Conservation (phyloP, 2,113 vertebrate species). For the Cinclus mexicanus region DNA sequence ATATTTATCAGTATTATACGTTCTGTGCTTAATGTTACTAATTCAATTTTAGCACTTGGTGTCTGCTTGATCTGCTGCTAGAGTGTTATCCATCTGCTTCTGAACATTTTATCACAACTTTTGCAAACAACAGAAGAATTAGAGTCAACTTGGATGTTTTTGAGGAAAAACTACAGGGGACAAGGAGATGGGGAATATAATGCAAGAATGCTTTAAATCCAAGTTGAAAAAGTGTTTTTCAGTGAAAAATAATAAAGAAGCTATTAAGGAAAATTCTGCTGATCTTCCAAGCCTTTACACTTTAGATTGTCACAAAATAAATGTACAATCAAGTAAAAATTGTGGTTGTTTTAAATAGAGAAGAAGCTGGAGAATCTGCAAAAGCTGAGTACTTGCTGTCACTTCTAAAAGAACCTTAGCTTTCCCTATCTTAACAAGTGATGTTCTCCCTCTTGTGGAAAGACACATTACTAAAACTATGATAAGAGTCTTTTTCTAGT, state of each 20-base stretch:
- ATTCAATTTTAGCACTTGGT: not conserved
- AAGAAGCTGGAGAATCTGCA: not conserved
- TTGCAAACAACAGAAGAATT: not conserved
- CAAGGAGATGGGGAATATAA: not conserved
- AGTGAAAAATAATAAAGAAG: not conserved
- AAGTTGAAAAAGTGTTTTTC: not conserved
- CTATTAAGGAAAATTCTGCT: not conserved
- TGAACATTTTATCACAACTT: not conserved
- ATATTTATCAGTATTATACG: not conserved
- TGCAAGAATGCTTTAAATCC: not conserved
- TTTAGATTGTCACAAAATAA: no score
- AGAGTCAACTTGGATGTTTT: not conserved
- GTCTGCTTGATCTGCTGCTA: not conserved
- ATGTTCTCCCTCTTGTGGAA: not conserved
- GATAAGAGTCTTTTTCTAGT: not conserved
- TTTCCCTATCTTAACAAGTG: not conserved
- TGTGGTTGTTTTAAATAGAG: not conserved
- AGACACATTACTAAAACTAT: not conserved
- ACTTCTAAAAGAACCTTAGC: not conserved
- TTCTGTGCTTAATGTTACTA: not conserved
- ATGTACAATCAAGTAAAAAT: not conserved
- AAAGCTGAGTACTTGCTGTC: not conserved
- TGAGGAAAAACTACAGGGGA: not conserved
- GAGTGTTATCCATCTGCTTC: not conserved
- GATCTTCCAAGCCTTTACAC: not conserved